Evolutionary conservation across 2,888 invertebrate species (phyloP).

Genomic region (Drosophila mercatorum): DNA sequence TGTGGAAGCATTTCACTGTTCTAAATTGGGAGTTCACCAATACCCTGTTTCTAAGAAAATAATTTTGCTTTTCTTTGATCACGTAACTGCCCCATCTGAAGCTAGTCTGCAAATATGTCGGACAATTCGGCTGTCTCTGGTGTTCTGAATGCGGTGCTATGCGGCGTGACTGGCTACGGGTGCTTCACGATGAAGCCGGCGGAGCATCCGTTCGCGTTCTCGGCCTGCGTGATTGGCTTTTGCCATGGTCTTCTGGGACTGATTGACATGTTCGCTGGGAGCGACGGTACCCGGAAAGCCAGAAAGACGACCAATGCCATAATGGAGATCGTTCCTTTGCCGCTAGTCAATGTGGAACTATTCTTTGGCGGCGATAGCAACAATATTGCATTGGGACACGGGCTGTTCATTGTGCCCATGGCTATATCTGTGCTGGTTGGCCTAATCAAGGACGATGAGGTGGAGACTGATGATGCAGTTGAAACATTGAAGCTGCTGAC

Average conservation of each 20-base stretch:
- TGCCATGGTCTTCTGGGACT: constrained; percentile 71
- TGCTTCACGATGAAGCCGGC: constrained; percentile 49
- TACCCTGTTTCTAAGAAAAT: no score
- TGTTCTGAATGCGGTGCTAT: constrained; percentile 56
- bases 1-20: not conserved
- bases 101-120: constrained; percentile 39
- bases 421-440: constrained; percentile 49
- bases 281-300: constrained; percentile 11
- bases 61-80: not conserved
- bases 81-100: not conserved
- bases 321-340: constrained; percentile 71
- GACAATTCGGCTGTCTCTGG: constrained; percentile 43
- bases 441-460: constrained; percentile 34
- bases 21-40: constrained; percentile 9
- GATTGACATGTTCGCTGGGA: constrained; percentile 27
- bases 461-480: constrained; percentile 3
- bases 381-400: constrained; percentile 74
- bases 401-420: constrained; percentile 74
- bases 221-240: constrained; percentile 72
- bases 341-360: constrained; percentile 73
- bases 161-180: constrained; percentile 72
- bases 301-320: constrained; percentile 42
- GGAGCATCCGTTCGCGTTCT: constrained; percentile 72
- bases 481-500: constrained; percentile 67
- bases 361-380: constrained; percentile 59